Evolutionary conservation across 2,888 invertebrate species (phyloP), one percentile per base, ranked within the genome.

Genomic region (Cryptus armator): DNA sequence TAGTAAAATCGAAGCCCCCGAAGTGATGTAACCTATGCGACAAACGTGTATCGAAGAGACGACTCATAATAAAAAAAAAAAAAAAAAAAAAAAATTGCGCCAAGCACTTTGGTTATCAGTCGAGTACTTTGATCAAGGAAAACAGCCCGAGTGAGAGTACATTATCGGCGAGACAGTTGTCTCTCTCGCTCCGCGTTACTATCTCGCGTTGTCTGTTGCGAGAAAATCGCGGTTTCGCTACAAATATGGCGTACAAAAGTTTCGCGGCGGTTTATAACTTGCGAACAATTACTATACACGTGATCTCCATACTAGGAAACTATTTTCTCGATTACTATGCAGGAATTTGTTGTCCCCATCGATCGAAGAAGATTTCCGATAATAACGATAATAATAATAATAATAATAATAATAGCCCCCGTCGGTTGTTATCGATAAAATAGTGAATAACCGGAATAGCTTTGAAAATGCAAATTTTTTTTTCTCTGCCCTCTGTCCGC

Each of bases 81-180:
- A 44, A 72, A 44, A 72, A 10, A 71, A 43, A 14, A 12, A 62
- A n/a, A 56, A 43, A 71, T 72, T 7, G 32, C 29, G 62, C 62
- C 9, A 75, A 75, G 64, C 62, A 48, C 37, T 75, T 64, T 32
- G 32, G 74, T 75, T 64, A 75, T 75, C 74, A 64, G 74, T 51
- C 48, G 56, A 75, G 74, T 64, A 75, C 64, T 75, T 75, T 75
- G 64, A 75, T 75, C 62, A 64, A 75, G 74, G 64, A 75, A 75
- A 75, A 75, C 74, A 75, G 48, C 62, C 46, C 37, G 48, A 64
- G 48, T 12, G 48, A 75, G 74, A 64, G 62, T 64, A 32, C 16
- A 19, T 71, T 64, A 75, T 75, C 74, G 48, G 37, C 14, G 1
- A 32, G 62, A 16, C 48, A 14, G 12, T 64, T 6, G 74, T n/a